These are phyloP conservation scores for Mystacides longicornis DNA, from an alignment of 2,888 invertebrate species.

Conservation along the genomic window DNA sequence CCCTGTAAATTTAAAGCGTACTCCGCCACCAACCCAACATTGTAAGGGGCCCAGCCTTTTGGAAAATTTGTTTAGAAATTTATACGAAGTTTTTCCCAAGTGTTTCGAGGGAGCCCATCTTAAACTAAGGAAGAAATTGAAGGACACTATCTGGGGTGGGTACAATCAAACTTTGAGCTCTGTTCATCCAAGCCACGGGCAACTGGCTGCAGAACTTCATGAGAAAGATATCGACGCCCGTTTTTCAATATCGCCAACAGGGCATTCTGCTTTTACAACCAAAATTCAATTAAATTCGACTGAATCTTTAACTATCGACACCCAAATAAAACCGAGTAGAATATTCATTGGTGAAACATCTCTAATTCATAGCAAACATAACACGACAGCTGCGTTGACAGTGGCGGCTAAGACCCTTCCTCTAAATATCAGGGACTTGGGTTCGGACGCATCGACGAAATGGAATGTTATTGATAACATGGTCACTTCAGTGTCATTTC, in stretches of 20 bases:
- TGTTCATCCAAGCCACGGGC: constrained; percentile 45
- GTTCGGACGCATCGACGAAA: background rate
- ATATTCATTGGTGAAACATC: constrained; percentile 1
- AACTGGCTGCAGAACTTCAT: constrained; percentile 38
- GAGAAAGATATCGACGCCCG: constrained; percentile 35
- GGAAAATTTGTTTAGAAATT: constrained; percentile 5
- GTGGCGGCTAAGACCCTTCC: constrained; percentile 7
- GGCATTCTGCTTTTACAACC: constrained; percentile 42
- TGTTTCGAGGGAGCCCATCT: constrained; percentile 44
- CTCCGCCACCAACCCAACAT: constrained; percentile 2
- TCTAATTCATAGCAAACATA: constrained; percentile 3
- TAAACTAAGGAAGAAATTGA: constrained; percentile 38
- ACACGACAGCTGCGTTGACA: constrained; percentile 5
- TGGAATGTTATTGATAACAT: background rate
- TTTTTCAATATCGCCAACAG: constrained; percentile 43
- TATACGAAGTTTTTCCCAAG: constrained; percentile 33
- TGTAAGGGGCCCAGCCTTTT: constrained; percentile 15
- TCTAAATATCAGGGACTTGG: background rate
- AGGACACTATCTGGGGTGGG: constrained; percentile 39
- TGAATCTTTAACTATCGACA: constrained; percentile 1
- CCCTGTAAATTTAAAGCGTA: constrained; percentile 9
- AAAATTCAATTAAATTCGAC: constrained; percentile 1
- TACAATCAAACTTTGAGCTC: constrained; percentile 44
- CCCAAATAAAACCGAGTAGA: constrained; percentile 11
- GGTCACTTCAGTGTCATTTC: background rate